These are phyloP conservation scores for Phocides pigmalion DNA, from an alignment of 1,140 invertebrate genomes.

Conservation along the genomic window DNA sequence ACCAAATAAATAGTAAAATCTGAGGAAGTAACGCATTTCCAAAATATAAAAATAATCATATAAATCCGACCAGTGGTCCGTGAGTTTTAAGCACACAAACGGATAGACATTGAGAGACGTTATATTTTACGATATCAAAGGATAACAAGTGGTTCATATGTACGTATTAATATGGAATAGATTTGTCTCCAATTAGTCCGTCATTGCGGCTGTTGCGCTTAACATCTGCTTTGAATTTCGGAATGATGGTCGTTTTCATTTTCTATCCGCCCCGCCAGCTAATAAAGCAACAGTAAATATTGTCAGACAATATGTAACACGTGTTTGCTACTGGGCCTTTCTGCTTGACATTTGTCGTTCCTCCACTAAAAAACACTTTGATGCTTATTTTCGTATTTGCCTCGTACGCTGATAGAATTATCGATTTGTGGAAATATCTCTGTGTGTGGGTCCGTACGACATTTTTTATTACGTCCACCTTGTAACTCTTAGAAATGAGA, in stretches of 20 bases:
- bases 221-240: slow-evolving; percentile 73
- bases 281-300: slow-evolving; percentile 80
- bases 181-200: slow-evolving; percentile 65
- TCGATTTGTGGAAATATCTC: slow-evolving; percentile 73
- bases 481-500: slow-evolving; percentile 65
- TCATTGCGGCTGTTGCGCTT: slow-evolving; percentile 50
- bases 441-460: slow-evolving; percentile 62
- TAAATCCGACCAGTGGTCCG: no score
- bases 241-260: slow-evolving; percentile 68
- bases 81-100: no score
- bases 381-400: slow-evolving; percentile 81
- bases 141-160: no score
- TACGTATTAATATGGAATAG: slow-evolving; percentile 5
- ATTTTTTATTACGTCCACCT: slow-evolving; percentile 60
- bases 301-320: slow-evolving; percentile 80
- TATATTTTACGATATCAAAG: no score
- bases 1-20: no score
- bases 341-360: slow-evolving; percentile 75
- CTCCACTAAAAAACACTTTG: slow-evolving; percentile 78
- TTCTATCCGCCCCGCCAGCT: slow-evolving; percentile 60
- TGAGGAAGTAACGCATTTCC: no score
- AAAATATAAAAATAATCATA: no score
- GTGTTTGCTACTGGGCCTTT: slow-evolving; percentile 70
- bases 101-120: not conserved
- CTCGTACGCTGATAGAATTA: slow-evolving; percentile 72